Evolutionary conservation across 2,888 invertebrate species (phyloP).

Genomic region (Megamerina dolium): DNA sequence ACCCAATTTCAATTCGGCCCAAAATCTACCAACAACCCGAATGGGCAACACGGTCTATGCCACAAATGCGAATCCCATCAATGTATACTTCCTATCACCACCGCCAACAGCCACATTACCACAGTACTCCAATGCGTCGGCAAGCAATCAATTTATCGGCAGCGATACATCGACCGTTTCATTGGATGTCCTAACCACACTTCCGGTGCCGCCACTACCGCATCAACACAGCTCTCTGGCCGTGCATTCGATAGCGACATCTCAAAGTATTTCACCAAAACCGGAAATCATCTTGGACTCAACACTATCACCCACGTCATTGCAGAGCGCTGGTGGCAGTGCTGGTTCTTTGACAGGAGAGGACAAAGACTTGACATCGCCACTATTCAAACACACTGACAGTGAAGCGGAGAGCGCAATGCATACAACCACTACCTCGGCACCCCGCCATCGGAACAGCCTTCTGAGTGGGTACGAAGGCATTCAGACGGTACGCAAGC

Average conservation of each 20-base stretch:
- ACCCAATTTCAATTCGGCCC: conserved; percentile 33
- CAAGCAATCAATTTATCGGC: conserved; percentile 26
- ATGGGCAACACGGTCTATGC: conserved; percentile 12
- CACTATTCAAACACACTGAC: conserved; percentile 37
- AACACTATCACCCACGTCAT: conserved; percentile 42
- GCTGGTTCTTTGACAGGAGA: conserved; percentile 26
- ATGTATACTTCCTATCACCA: conserved; percentile 48
- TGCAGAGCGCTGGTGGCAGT: conserved; percentile 24
- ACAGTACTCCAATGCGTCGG: conserved; percentile 18
- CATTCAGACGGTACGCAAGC: conserved; percentile 42
- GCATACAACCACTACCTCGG: conserved; percentile 22
- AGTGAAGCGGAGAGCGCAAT: conserved; percentile 32
- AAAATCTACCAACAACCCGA: conserved; percentile 26
- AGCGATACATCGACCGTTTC: conserved; percentile 49
- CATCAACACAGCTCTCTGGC: conserved; percentile 13
- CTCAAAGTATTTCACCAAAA: conserved; percentile 40
- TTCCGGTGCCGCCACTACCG: conserved; percentile 22
- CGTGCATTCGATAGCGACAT: conserved; percentile 15
- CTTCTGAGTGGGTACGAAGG: conserved; percentile 38
- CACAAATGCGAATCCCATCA: conserved; percentile 31
- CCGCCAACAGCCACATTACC: conserved; percentile 34
- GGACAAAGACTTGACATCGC: conserved; percentile 40
- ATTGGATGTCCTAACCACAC: conserved; percentile 43
- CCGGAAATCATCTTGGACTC: conserved; percentile 49
- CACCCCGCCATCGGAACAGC: conserved; percentile 30